Base-by-base conservation (phyloP, 2,113 vertebrate genomes). In the Chascanopsetta lugubris region DNA sequence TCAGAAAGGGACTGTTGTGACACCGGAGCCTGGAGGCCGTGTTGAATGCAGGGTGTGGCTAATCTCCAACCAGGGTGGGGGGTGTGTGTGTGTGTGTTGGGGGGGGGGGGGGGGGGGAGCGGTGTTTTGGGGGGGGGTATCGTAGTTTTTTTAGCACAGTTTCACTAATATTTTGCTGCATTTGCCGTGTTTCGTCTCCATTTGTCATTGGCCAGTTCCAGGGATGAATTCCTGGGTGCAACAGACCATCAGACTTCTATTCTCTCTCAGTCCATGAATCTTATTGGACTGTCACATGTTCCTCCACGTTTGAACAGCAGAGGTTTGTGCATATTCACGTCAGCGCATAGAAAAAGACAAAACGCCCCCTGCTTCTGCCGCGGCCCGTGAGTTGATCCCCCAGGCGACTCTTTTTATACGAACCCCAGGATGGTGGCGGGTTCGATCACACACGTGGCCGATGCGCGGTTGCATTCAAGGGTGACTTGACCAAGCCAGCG, bases 11-110 rank as follows among this genome's bases (percentile, higher is more conserved):
- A 58, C 62, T 85, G 87, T 72, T 84, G 82, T 73, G 67, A 77
- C 62, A 72, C 65, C 58, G 63, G 48, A 76, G 77, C 67, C 76
- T 34, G 51, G 53, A 71, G 70, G 61, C 55, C 63, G 24, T 26
- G 30, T 29, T 85, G 75, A 87, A 86, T 85, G 50, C 65, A 72
- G 80, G 85, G 86, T 68, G 87, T 83, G 87, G 79, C 63, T 24
- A 59, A 62, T 61, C 34, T 72, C 65, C 51, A n/a, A 67, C 58
- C 58, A 45, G 58, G 51, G 50, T 61, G 73, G 82, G 69, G 47
- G n/a, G n/a, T n/a, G n/a, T n/a, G n/a, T n/a, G n/a, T n/a, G n/a
- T n/a, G n/a, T n/a, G n/a, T n/a, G n/a, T n/a, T n/a, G n/a, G n/a
- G n/a, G n/a, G n/a, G n/a, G n/a, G n/a, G n/a, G n/a, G n/a, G n/a